Base-by-base conservation (phyloP, 2,888 invertebrate species). In the Frankliniella fusca region DNA sequence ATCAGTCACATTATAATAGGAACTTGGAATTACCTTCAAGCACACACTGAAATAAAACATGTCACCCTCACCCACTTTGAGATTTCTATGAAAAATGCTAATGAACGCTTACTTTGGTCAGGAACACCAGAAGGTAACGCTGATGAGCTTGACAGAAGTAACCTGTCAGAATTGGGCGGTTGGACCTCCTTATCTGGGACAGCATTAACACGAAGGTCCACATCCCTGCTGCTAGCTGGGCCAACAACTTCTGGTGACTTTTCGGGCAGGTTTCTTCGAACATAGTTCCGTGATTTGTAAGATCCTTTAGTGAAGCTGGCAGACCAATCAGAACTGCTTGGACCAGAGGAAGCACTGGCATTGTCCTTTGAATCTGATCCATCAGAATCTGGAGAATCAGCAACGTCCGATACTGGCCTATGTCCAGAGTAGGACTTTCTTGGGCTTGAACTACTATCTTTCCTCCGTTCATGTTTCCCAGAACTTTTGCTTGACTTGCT, bases 261-360 rank as follows among this genome's bases (percentile, higher is more conserved):
- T 12, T 27, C 70, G 27, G 23, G 70, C 9, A 23, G 70, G 87
- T 93, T 93, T 83, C 93, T 90, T 83, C 93, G 89, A 87, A 93
- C 90, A 89, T 93, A 93, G 87, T 91, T 91, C 82, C 92, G 90
- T 86, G 91, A 87, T 84, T 88, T 87, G 81, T 87, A 85, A 80
- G 86, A 87, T 54, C 86, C 85, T 81, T 88, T 86, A 80, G 88
- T 86, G 80, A 87, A 88, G 84, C 86, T 88, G 9, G 27, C 70
- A 8, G 70, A 27, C 70, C 70, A 76, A 12, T 23, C 27, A 27
- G 70, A 76, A 27, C 70, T 76, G 27, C 70, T 27, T 10, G 70
- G 11, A 76, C 70, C 23, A 10, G 70, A 27, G 23, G 70, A 76
- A 8, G 27, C 70, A 27, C 23, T 27, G 27, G 38, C 38, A 38